phyloP scores from a whole-genome alignment of 2,888 invertebrate species.

The Dicyrtomina minuta region DNA sequence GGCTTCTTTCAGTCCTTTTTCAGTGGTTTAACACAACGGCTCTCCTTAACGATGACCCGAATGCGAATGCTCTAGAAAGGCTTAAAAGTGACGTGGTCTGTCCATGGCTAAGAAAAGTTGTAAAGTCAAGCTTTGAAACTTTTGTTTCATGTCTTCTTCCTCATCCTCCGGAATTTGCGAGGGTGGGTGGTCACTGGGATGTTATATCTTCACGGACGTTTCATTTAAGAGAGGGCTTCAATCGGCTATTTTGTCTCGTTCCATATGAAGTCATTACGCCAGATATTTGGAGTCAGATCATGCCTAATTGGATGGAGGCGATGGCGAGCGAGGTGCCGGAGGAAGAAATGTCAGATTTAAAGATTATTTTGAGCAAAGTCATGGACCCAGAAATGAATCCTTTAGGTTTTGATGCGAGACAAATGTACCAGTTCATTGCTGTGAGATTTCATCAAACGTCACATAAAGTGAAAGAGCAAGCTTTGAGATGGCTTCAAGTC shows the following conservation, averaged over 20 bases:
- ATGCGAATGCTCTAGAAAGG: slow-evolving; percentile 84
- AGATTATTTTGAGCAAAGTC: slow-evolving; percentile 86
- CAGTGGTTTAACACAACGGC: slow-evolving; percentile 99
- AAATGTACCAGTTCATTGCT: slow-evolving; percentile 91
- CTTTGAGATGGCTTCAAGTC: slow-evolving; percentile 84
- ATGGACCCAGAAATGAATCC: slow-evolving; percentile 95
- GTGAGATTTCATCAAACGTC: slow-evolving; percentile 77
- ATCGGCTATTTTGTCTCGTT: slow-evolving; percentile 89
- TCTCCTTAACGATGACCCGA: slow-evolving; percentile 81
- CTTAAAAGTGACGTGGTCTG: slow-evolving; percentile 90
- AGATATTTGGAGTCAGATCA: slow-evolving; percentile 96
- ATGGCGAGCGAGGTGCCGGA: slow-evolving; percentile 89
- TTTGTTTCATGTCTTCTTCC: slow-evolving; percentile 92
- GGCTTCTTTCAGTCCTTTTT: slow-evolving; percentile 92
- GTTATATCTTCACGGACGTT: slow-evolving; percentile 81
- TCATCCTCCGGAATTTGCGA: slow-evolving; percentile 91
- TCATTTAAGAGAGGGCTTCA: slow-evolving; percentile 91
- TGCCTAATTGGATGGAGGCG: slow-evolving; percentile 99
- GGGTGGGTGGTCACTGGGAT: slow-evolving; percentile 96
- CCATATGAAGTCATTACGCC: slow-evolving; percentile 96
- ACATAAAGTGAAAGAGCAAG: slow-evolving; percentile 82
- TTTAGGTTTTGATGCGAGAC: slow-evolving; percentile 87
- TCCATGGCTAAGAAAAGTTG: slow-evolving; percentile 83
- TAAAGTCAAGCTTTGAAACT: slow-evolving; percentile 79
- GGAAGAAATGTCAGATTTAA: slow-evolving; percentile 79